phyloP scores from a whole-genome alignment of 2,888 invertebrate species.

The Aleiodes leptofemur region DNA sequence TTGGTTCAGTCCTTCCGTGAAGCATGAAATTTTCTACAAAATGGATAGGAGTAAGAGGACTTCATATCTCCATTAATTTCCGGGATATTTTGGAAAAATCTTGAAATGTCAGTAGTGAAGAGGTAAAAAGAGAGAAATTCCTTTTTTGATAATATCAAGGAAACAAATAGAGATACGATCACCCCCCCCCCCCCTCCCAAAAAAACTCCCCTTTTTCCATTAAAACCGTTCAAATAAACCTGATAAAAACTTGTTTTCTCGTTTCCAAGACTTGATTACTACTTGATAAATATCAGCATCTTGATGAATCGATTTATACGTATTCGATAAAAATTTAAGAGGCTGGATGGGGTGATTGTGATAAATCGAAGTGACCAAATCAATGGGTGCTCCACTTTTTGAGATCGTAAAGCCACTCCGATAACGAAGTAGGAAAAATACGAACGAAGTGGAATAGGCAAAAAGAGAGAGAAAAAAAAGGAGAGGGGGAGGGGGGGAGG shows the following conservation, averaged over 20 bases:
- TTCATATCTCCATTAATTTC: too few species aligned
- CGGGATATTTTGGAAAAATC: too few species aligned
- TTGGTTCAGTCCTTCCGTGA: too few species aligned
- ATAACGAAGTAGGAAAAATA: slow-evolving; percentile 17
- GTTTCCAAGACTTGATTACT: background rate
- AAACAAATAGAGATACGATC: too few species aligned
- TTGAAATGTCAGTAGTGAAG: too few species aligned
- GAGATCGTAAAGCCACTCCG: slow-evolving; percentile 1
- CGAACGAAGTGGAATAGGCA: slow-evolving; percentile 53
- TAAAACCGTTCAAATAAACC: background rate
- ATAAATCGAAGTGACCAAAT: slow-evolving; percentile 24
- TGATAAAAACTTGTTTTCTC: background rate
- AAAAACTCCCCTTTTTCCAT: too few species aligned
- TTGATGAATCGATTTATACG: slow-evolving; percentile 2
- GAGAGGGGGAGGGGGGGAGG: slow-evolving; percentile 44
- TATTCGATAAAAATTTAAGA: background rate
- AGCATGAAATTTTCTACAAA: too few species aligned
- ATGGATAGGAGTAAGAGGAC: too few species aligned
- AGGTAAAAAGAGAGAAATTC: too few species aligned
- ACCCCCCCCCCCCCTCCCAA: too few species aligned
- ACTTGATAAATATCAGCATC: background rate
- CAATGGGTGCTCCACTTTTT: background rate
- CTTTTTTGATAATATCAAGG: too few species aligned
- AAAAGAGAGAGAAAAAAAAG: slow-evolving; percentile 58
- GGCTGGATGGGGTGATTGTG: background rate